These are phyloP conservation scores for Dicycla oo DNA, from an alignment of 2,888 invertebrate species.

Conservation along the genomic window DNA sequence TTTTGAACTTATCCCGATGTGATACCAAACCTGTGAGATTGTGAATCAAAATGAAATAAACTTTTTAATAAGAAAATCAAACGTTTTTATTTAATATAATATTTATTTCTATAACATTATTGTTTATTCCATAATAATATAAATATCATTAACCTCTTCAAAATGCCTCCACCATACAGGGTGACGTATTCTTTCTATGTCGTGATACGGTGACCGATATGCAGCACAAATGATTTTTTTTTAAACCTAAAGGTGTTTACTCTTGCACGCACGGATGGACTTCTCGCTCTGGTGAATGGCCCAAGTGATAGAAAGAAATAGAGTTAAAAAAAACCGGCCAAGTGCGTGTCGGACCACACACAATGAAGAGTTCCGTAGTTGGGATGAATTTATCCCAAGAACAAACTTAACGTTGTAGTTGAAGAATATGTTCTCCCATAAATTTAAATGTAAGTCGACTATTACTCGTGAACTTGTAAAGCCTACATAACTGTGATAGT, in stretches of 20 bases:
- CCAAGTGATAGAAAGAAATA: too few species aligned
- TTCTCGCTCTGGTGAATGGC: too few species aligned
- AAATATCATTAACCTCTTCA: neutral
- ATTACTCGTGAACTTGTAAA: too few species aligned
- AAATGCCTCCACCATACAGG: conserved; percentile 1
- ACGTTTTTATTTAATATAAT: neutral
- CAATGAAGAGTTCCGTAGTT: too few species aligned
- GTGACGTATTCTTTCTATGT: neutral
- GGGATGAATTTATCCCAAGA: too few species aligned
- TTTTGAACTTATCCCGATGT: conserved; percentile 20
- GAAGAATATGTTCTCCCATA: too few species aligned
- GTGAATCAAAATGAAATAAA: conserved; percentile 42
- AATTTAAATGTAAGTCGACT: too few species aligned
- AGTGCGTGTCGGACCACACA: too few species aligned
- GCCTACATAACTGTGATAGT: too few species aligned
- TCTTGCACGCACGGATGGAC: too few species aligned
- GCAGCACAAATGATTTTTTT: neutral
- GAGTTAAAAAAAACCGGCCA: too few species aligned
- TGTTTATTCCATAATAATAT: neutral
- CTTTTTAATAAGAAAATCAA: conserved; percentile 16
- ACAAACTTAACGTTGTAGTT: too few species aligned
- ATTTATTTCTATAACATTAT: neutral
- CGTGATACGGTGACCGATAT: neutral
- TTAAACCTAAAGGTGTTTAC: neutral
- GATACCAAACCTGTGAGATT: conserved; percentile 52